A percentile compares a stretch with the other conserved stretches of the same genome.
Evolutionary conservation across 1,140 invertebrate species (phyloP).

Genomic region (Mylabris phalerata): DNA sequence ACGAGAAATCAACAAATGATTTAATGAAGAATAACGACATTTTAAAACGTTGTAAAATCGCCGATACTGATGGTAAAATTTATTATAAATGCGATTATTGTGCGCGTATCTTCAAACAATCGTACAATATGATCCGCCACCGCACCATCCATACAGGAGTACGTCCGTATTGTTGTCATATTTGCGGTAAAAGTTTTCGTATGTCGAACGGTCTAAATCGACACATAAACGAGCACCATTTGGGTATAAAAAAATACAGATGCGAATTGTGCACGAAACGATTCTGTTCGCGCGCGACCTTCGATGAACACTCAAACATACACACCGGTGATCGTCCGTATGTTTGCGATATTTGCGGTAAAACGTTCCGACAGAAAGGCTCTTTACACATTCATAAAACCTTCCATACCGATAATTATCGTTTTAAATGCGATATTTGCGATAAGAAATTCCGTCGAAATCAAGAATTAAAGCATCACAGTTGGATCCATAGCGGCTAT

Average conservation of each 20-base stretch:
- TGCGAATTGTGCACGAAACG: conserved; percentile 41
- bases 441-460: conserved; percentile 27
- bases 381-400: conserved; percentile 87
- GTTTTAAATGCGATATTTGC: conserved; percentile 85
- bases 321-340: conserved; percentile 58
- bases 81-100: conserved; percentile 46
- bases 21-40: background rate
- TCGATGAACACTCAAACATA: conserved; percentile 57
- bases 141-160: conserved; percentile 45
- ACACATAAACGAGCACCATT: conserved; percentile 33
- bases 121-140: conserved; percentile 48
- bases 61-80: conserved; percentile 28
- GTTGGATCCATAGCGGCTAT: conserved; percentile 30
- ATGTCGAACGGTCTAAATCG: conserved; percentile 23
- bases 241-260: conserved; percentile 41
- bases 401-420: conserved; percentile 77
- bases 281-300: conserved; percentile 48
- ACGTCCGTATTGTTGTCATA: conserved; percentile 47
- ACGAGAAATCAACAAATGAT: conserved; percentile 11
- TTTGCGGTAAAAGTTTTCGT: conserved; percentile 49
- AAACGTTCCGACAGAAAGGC: conserved; percentile 33
- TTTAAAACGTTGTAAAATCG: conserved; percentile 21
- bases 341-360: conserved; percentile 54
- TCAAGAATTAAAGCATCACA: conserved; percentile 31
- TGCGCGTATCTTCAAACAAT: conserved; percentile 40